phyloP scores from a whole-genome alignment of 2,113 vertebrate species.

The Machaerirhynchus nigripectus region DNA sequence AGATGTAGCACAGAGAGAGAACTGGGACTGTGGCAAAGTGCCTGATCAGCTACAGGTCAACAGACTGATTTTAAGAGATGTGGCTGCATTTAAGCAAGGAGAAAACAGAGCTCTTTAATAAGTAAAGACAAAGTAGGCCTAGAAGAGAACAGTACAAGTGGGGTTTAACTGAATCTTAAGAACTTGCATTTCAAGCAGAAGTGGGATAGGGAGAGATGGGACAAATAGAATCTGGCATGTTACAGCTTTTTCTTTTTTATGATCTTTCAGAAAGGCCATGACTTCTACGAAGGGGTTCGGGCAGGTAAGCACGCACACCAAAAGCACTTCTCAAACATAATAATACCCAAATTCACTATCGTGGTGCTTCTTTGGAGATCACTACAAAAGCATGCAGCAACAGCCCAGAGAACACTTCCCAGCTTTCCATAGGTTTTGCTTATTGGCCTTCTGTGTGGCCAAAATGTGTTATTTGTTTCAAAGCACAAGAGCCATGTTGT shows the following conservation, averaged over 20 bases:
- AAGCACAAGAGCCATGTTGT: background rate
- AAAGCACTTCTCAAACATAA: background rate
- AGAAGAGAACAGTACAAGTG: background rate
- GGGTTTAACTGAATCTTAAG: background rate
- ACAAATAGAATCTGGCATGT: background rate
- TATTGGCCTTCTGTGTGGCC: background rate
- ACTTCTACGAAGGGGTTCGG: slow-evolving; percentile 93
- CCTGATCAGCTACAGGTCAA: background rate
- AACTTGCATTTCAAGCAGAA: background rate
- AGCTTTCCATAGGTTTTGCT: background rate
- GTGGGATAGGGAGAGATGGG: background rate
- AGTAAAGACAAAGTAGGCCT: background rate
- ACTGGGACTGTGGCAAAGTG: background rate
- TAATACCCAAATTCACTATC: background rate
- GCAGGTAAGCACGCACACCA: slow-evolving; percentile 77
- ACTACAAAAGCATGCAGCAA: background rate
- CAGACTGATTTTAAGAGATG: background rate
- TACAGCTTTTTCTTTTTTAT: background rate
- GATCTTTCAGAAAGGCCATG: slow-evolving; percentile 82
- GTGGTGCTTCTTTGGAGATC: background rate
- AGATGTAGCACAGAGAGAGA: background rate
- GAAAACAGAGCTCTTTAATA: background rate
- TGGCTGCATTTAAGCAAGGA: background rate
- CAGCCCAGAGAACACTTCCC: background rate
- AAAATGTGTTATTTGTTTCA: background rate